phyloP scores from a whole-genome alignment of 2,113 vertebrate species.

The Corythornis madagascariensis region DNA sequence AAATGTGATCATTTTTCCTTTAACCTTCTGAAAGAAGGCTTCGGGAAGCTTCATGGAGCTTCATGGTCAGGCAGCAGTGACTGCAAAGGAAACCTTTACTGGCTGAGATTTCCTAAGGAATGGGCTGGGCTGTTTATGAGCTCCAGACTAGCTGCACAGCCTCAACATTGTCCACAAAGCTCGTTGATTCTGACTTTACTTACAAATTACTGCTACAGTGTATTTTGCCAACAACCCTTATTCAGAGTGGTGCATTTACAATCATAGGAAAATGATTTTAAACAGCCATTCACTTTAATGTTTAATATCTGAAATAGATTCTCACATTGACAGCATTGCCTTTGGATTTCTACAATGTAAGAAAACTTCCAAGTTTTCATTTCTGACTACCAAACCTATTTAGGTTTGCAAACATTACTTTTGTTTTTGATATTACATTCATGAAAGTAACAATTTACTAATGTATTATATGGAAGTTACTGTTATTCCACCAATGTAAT shows the following conservation, averaged over 20 bases:
- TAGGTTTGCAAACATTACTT: conserved; percentile 29
- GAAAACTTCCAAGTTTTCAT: conserved; percentile 32
- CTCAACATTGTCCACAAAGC: background rate
- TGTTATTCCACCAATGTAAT: background rate
- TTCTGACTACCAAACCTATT: background rate
- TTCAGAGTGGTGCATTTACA: conserved; percentile 16
- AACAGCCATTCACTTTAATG: background rate
- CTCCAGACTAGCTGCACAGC: background rate
- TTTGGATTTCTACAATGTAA: conserved; percentile 44
- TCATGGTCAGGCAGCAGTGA: background rate
- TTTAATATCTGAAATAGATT: conserved; percentile 19
- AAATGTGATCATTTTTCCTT: background rate
- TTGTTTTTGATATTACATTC: background rate
- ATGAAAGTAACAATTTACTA: conserved; percentile 42
- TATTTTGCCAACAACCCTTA: conserved; percentile 35
- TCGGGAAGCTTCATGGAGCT: background rate
- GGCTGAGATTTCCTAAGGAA: conserved; percentile 4
- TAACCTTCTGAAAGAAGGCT: background rate
- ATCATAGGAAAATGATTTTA: conserved; percentile 12
- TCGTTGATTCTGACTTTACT: background rate
- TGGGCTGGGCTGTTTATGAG: background rate
- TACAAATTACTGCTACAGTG: background rate
- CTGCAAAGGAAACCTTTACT: conserved; percentile 16
- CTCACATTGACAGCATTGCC: background rate
- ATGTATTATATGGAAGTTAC: conserved; percentile 16